Percentiles rank a stretch among this genome's conserved stretches.
Evolutionary conservation across 1,140 invertebrate species (phyloP).

Genomic region (Patella vulgata): DNA sequence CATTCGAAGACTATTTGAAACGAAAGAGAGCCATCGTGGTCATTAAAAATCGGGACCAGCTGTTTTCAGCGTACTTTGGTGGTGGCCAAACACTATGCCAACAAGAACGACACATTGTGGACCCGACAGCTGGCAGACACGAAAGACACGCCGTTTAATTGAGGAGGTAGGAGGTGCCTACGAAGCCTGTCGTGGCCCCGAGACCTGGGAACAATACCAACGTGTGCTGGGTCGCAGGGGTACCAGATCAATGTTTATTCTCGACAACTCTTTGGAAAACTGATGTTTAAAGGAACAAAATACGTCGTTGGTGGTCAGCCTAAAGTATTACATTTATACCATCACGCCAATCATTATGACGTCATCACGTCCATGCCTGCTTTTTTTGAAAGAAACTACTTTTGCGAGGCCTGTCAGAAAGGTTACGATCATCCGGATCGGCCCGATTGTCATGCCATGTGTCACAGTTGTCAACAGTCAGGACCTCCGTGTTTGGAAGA

Average conservation of each 20-base stretch:
- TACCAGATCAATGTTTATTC: constrained; percentile 13
- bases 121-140: neutral
- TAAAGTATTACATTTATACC: constrained; percentile 16
- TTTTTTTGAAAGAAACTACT: constrained; percentile 10
- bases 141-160: constrained; percentile 6
- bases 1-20: constrained; percentile 5
- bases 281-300: constrained; percentile 6
- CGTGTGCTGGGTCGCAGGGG: neutral
- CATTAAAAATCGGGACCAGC: constrained; percentile 9
- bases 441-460: too few species aligned
- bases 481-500: too few species aligned
- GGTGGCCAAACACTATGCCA: constrained; percentile 2
- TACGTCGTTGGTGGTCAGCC: neutral
- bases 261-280: constrained; percentile 5
- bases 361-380: constrained; percentile 12
- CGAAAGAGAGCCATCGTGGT: constrained; percentile 1
- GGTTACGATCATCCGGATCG: constrained; percentile 21
- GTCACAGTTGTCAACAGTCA: too few species aligned
- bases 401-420: constrained; percentile 3
- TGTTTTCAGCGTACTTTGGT: constrained; percentile 15
- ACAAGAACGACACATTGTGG: constrained; percentile 4
- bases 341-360: constrained; percentile 17
- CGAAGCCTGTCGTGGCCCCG: neutral
- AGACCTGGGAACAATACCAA: constrained; percentile 2
- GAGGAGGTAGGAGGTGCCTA: too few species aligned